Percentiles rank a stretch among this genome's conserved stretches.
These are phyloP conservation scores for Carassius gibelio DNA, from an alignment of 2,113 vertebrate species.

Conservation along the genomic window DNA sequence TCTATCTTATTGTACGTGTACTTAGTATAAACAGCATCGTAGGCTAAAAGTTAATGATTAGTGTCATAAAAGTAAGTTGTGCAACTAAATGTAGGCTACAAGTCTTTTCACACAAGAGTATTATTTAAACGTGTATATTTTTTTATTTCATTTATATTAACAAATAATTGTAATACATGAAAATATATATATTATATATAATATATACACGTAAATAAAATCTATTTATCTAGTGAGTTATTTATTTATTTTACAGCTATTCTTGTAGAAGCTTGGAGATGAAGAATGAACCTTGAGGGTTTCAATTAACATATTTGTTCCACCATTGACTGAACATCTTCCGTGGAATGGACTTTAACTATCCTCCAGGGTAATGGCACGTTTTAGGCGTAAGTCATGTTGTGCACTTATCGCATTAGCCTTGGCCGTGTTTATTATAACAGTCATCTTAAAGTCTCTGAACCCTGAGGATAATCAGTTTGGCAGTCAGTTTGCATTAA, in stretches of 20 bases:
- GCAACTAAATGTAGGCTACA: not conserved
- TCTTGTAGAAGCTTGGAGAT: not conserved
- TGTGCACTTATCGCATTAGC: constrained; percentile 81
- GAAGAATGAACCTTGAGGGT: not conserved
- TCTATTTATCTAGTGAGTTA: not conserved
- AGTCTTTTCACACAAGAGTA: not conserved
- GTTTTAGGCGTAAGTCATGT: constrained; percentile 88
- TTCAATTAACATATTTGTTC: not conserved
- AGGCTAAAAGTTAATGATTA: not conserved
- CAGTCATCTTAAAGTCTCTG: constrained; percentile 85
- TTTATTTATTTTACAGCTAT: not conserved
- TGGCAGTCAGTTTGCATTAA: constrained; percentile 75
- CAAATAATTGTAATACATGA: no score
- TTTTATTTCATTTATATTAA: not conserved
- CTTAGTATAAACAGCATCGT: not conserved
- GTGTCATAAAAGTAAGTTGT: not conserved
- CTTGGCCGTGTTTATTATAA: constrained; percentile 83
- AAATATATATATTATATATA: no score
- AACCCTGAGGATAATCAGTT: constrained; percentile 80
- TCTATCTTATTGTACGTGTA: not conserved
- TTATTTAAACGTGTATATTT: not conserved
- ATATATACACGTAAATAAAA: no score
- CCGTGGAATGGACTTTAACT: constrained; percentile 8
- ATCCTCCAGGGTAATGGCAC: constrained; percentile 80
- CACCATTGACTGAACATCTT: not conserved